phyloP scores from a whole-genome alignment of 2,797 vertebrate genomes.

The Peromyscus attwateri region DNA sequence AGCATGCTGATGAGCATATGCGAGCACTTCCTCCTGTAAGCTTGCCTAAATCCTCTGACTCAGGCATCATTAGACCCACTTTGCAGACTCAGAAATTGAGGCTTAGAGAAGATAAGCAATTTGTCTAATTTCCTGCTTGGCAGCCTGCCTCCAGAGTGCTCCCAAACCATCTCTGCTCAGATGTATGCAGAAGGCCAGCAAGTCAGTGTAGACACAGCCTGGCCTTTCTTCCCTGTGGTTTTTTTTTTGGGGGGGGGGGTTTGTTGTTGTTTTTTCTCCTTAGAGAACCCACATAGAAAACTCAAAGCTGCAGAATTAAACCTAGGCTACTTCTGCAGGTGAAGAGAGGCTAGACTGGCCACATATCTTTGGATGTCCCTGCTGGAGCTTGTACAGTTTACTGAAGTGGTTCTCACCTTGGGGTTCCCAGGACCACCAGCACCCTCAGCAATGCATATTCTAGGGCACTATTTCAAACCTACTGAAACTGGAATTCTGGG shows the following conservation, averaged over 20 bases:
- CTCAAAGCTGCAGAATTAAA: background rate
- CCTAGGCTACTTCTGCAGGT: background rate
- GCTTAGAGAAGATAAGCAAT: background rate
- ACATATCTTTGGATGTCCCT: background rate
- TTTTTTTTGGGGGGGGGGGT: too few species aligned
- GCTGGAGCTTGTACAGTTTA: fast-evolving
- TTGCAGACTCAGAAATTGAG: background rate
- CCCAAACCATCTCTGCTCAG: background rate
- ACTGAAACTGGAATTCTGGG: background rate
- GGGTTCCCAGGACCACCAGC: background rate
- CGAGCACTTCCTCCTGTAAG: background rate
- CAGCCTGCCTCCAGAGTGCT: background rate
- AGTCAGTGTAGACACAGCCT: background rate
- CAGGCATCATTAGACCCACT: background rate
- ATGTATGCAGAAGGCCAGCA: background rate
- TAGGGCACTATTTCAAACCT: background rate
- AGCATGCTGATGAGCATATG: background rate
- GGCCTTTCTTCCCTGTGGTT: background rate
- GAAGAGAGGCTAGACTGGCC: background rate
- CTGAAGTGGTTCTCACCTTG: background rate
- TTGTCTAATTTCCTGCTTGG: background rate
- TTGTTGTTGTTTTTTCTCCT: conserved; percentile 26
- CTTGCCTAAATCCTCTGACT: background rate
- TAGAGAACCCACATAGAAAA: background rate
- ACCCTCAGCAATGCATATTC: background rate